These are phyloP conservation scores for Rotaria sp. DNA, from an alignment of 2,888 invertebrate species.

Conservation along the genomic window DNA sequence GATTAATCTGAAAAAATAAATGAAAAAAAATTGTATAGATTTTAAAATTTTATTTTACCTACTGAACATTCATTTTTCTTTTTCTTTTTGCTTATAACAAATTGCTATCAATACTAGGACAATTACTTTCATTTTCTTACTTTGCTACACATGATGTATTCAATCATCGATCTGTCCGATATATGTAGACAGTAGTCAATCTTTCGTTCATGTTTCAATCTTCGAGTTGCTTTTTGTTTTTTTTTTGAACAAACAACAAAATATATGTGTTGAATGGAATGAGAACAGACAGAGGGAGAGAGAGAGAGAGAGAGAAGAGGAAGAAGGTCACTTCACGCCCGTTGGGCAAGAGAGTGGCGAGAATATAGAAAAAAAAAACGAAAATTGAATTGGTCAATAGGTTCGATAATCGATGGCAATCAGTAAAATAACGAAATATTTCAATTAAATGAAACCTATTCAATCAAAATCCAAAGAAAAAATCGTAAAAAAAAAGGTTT, in stretches of 20 bases:
- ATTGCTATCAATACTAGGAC: background rate
- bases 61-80: background rate
- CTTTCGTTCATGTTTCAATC: background rate
- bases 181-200: conserved; percentile 11
- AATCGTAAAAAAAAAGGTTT: background rate
- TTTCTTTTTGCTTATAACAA: background rate
- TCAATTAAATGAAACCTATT: background rate
- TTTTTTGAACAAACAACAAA: conserved; percentile 2
- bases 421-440: background rate
- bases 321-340: conserved; percentile 10
- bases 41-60: background rate
- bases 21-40: background rate
- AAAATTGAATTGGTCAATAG: background rate
- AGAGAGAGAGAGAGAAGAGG: background rate
- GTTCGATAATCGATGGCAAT: background rate
- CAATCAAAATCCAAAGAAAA: background rate
- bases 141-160: background rate
- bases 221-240: background rate
- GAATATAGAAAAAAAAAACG: background rate
- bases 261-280: background rate
- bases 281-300: background rate
- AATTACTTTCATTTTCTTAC: background rate
- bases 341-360: conserved; percentile 19
- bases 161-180: conserved; percentile 9
- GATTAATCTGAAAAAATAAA: background rate